Percentiles rank a stretch among this genome's conserved stretches.
These are phyloP conservation scores for Coenonympha glycerion DNA, from an alignment of 2,888 invertebrate genomes.

Conservation along the genomic window DNA sequence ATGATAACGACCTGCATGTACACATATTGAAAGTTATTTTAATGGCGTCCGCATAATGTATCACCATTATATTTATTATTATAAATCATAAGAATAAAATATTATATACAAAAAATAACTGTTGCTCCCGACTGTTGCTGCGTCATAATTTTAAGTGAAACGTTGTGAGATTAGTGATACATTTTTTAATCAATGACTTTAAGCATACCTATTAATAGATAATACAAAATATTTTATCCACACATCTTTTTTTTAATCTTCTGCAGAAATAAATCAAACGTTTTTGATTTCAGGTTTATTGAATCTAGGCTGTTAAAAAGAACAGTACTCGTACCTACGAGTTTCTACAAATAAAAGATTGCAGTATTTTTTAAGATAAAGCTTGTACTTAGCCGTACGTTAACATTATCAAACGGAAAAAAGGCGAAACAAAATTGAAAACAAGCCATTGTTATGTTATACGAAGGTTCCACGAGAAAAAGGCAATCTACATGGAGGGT, in stretches of 20 bases:
- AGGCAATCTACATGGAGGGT: slow-evolving; percentile 75
- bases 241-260: no score
- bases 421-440: slow-evolving; percentile 66
- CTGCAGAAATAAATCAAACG: no score
- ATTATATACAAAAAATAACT: no score
- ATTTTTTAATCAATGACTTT: no score
- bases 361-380: slow-evolving; percentile 7
- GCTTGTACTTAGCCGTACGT: slow-evolving; percentile 24
- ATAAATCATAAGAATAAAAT: no score
- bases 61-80: not conserved
- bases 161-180: no score
- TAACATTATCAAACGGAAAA: slow-evolving; percentile 35
- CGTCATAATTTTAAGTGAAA: no score
- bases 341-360: slow-evolving; percentile 3
- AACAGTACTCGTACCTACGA: no score
- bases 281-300: slow-evolving; percentile 3
- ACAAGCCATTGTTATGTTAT: slow-evolving; percentile 74
- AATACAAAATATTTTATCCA: no score
- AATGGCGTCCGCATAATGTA: not conserved
- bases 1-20: slow-evolving; percentile 36
- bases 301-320: not conserved
- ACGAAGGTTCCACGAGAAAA: slow-evolving; percentile 68
- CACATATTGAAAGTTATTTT: slow-evolving; percentile 15
- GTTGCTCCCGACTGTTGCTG: no score
- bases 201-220: no score